A percentile compares a stretch with the other conserved stretches of the same genome.
These are phyloP conservation scores for Eospalax fontanierii DNA, from an alignment of 2,797 vertebrate species.

Conservation along the genomic window DNA sequence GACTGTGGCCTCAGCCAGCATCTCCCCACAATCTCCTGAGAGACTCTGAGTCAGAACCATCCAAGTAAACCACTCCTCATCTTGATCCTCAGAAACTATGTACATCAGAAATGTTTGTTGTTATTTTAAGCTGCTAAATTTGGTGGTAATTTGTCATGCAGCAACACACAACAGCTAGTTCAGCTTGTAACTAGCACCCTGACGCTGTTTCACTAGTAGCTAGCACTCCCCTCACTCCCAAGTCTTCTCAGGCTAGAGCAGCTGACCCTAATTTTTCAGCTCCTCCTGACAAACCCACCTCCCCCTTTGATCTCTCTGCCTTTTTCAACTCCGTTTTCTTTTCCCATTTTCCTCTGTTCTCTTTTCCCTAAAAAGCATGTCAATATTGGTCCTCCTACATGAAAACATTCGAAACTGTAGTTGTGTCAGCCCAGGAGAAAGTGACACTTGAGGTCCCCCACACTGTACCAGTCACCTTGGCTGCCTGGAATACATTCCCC, in stretches of 20 bases:
- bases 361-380: constrained; percentile 57
- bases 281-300: background rate
- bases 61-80: background rate
- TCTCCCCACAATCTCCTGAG: background rate
- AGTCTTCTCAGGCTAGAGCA: constrained; percentile 9
- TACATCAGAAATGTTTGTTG: background rate
- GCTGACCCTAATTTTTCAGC: background rate
- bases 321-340: constrained; percentile 54
- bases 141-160: background rate
- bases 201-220: background rate
- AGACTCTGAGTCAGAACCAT: background rate
- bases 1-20: background rate
- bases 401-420: background rate
- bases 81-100: background rate
- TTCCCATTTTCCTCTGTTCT: background rate
- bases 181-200: background rate
- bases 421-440: background rate
- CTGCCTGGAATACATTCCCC: constrained; percentile 61
- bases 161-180: background rate
- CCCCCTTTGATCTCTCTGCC: background rate
- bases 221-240: background rate
- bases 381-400: constrained; percentile 3
- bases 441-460: background rate
- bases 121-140: constrained; percentile 35
- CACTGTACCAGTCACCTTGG: constrained; percentile 54